Base-by-base conservation (phyloP, 2,113 vertebrate species). In the Anoplopoma fimbria region DNA sequence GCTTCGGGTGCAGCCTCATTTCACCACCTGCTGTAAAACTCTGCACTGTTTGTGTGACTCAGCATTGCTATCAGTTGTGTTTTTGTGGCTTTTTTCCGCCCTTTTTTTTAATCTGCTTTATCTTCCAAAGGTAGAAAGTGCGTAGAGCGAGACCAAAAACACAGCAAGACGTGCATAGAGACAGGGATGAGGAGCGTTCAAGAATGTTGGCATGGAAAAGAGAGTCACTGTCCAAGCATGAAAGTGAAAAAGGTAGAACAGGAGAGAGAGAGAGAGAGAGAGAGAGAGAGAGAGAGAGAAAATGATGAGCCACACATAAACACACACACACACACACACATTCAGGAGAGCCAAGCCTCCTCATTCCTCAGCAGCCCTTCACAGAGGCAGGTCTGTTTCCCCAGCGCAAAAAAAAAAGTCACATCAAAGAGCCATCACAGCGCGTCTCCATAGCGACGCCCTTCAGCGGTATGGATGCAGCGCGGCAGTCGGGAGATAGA, bases 371-470 rank as follows among this genome's bases (percentile, higher is more conserved):
- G 81, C 79, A 65, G 81, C 60, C 74, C 76, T 42, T 72, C 79
- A 92, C 90, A 92, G 91, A 93, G 83, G 81, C 34, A 42, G 45
- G 81, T 83, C 85, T 92, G 91, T 92, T 93, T 85, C 90, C 86
- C 72, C 21, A 67, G 80, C 40, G 62, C 79, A 82, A 73, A 71
- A 69, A 82, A 73, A 71, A 69, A 51, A 53, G 79, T 79, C 89
- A 82, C 91, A 87, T 92, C 93, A 92, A 92, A 92, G 82, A 77
- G 76, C 85, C 77, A 23, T 74, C 81, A 51, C 79, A 13, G 75
- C 81, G 10, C 2, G 29, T 92, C 87, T 73, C 89, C 89, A 91
- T 91, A 34, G 93, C 69, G 70, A 89, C 84, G 82, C 87, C 84
- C 85, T 91, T 91, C 89, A 79, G 75, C 8, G 53, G 31, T 70